phyloP scores from a whole-genome alignment of 2,113 vertebrate genomes.

The Indicator maculatus region DNA sequence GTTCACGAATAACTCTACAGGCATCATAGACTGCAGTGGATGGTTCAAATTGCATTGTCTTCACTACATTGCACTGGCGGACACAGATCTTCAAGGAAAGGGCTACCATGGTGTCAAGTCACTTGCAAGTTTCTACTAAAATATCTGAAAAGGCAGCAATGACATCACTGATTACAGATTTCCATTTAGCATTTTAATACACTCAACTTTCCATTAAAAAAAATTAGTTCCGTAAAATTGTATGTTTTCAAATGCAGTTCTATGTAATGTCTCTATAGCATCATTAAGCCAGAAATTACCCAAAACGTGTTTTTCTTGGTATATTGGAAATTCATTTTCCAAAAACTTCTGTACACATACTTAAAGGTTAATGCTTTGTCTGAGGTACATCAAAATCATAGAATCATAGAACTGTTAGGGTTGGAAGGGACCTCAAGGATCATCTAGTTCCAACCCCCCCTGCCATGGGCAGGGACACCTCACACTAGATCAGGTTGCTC shows the following conservation, averaged over 20 bases:
- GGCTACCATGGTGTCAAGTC: constrained; percentile 88
- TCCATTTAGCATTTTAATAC: neutral
- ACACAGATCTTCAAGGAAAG: constrained; percentile 98
- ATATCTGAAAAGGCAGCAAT: constrained; percentile 52
- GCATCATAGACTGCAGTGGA: constrained; percentile 96
- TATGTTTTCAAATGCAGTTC: neutral
- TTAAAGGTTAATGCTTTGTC: neutral
- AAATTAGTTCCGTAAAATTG: neutral
- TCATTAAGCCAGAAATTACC: neutral
- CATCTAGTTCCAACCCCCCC: too few species aligned
- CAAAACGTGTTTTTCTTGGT: neutral
- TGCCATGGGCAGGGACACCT: too few species aligned
- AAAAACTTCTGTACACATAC: neutral
- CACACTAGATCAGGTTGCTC: too few species aligned
- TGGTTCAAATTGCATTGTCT: constrained; percentile 98
- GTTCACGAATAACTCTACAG: constrained; percentile 91
- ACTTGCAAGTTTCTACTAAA: constrained; percentile 40
- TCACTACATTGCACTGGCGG: constrained; percentile 97
- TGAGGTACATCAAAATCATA: neutral
- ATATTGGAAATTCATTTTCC: neutral
- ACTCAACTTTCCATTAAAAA: neutral
- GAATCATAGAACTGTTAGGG: too few species aligned
- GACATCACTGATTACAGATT: neutral
- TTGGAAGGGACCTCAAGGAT: too few species aligned
- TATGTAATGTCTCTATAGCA: neutral